Base-by-base conservation (phyloP, 2,797 vertebrate genomes). In the Pygocentrus nattereri region DNA sequence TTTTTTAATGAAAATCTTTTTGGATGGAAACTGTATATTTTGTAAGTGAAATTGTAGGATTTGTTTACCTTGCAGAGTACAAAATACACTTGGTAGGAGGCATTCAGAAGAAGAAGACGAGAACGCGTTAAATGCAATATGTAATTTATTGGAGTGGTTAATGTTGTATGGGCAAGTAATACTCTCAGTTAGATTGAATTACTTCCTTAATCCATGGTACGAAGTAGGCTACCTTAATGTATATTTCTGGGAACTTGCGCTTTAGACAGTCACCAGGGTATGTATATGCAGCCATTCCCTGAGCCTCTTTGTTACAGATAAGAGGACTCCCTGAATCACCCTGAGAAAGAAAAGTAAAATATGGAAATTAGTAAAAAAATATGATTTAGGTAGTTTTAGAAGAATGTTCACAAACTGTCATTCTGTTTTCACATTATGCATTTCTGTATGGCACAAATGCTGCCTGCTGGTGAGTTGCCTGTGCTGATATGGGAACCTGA, bases 251-350 rank as follows among this genome's bases (percentile, higher is more conserved):
- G 78, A 44, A 83, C 0, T 21, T 78, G 2, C 12, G 10, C 30
- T 91, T 0, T 59, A 15, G 49, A 34, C 92, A 94, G 0, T 87
- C 47, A 0, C 0, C 0, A 0, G 0, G 0, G 0, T 0, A 0
- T 0, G 75, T 90, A 64, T 34, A 95, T 49, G 87, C 56, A 38
- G 86, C 87, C 0, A 94, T 67, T 56, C 88, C 94, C 44, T 80
- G 77, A 68, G 67, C 70, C 73, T 81, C 87, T 4, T 0, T 69
- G 0, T 90, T 88, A 85, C 93, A 95, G 75, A 95, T 81, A 0
- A 95, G 88, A 18, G 93, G 93, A 68, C 94, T 92, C 1, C 94
- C 93, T 0, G 94, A 95, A 79, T 95, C 94, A 10, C 92, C 94
- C 93, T 95, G 16, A 8, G 78, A 78, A 5, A 52, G 18, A 21